phyloP scores from a whole-genome alignment of 2,888 invertebrate species.

The Xestobium rufovillosum region DNA sequence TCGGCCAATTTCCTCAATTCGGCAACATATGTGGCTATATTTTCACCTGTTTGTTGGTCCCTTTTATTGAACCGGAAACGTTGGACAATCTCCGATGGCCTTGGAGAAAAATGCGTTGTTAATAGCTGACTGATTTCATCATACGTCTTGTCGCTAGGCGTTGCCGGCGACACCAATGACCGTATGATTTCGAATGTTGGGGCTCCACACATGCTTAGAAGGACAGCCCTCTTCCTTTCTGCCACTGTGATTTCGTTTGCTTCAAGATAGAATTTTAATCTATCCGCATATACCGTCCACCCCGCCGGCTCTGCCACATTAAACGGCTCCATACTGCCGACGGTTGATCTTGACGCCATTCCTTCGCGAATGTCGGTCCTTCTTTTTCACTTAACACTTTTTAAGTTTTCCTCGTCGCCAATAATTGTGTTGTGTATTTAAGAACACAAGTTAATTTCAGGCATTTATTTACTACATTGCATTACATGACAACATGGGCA shows the following conservation, averaged over 20 bases:
- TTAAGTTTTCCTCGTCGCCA: too few species aligned
- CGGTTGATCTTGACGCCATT: too few species aligned
- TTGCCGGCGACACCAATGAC: conserved; percentile 10
- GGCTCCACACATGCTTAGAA: conserved; percentile 9
- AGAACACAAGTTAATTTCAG: too few species aligned
- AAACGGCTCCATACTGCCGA: too few species aligned
- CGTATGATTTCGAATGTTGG: conserved; percentile 9
- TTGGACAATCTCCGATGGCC: conserved; percentile 12
- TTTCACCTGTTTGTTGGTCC: conserved; percentile 6
- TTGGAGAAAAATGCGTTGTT: conserved; percentile 11
- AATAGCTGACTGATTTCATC: conserved; percentile 8
- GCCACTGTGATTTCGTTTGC: conserved; percentile 11
- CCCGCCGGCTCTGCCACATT: conserved; percentile 7
- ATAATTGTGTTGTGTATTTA: too few species aligned
- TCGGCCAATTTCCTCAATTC: conserved; percentile 3
- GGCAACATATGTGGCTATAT: background rate
- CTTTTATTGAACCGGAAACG: conserved; percentile 15
- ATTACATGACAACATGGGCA: too few species aligned
- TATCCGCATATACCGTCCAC: conserved; percentile 9
- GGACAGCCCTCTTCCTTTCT: conserved; percentile 4
- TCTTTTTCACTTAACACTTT: too few species aligned
- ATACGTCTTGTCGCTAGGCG: background rate
- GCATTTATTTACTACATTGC: too few species aligned
- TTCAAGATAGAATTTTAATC: conserved; percentile 10
- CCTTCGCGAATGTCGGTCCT: too few species aligned